These are phyloP conservation scores for Drosophila atripex DNA, from an alignment of 2,888 invertebrate genomes.

Conservation along the genomic window DNA sequence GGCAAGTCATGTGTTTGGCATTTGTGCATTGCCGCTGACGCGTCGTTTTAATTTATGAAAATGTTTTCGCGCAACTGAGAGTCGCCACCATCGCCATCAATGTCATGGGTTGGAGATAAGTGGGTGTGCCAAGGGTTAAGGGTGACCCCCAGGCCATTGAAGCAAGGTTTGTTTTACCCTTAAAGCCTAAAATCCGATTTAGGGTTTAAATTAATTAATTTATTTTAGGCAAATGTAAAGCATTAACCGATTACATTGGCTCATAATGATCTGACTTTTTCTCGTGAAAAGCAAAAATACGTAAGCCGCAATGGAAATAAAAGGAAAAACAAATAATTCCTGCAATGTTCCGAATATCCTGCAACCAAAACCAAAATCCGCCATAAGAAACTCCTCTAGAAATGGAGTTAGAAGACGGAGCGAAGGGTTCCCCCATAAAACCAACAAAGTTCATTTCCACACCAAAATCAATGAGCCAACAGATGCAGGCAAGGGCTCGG, in stretches of 20 bases:
- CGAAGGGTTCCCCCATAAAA: conserved; percentile 45
- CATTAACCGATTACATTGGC: not conserved
- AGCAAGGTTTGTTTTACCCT: not conserved
- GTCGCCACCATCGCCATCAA: conserved; percentile 24
- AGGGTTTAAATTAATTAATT: conserved; percentile 2
- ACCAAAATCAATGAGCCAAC: conserved; percentile 78
- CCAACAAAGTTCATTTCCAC: conserved; percentile 77
- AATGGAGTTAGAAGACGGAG: conserved; percentile 23
- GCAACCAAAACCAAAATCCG: conserved; percentile 23
- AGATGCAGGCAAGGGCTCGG: conserved; percentile 43
- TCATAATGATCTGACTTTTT: conserved; percentile 20
- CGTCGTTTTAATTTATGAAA: conserved; percentile 71
- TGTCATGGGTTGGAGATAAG: conserved; percentile 20
- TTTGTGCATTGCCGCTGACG: conserved; percentile 53
- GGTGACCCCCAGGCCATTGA: conserved; percentile 6
- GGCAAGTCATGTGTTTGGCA: conserved; percentile 50
- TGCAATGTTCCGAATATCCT: conserved; percentile 75
- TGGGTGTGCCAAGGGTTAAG: conserved; percentile 9
- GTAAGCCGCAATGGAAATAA: conserved; percentile 74
- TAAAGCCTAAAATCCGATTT: not conserved
- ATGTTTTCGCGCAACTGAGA: conserved; percentile 49
- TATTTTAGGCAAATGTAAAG: conserved; percentile 8
- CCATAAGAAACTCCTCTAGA: conserved; percentile 18
- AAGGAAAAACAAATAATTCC: conserved; percentile 77
- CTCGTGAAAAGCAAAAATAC: conserved; percentile 3